Conservation (phyloP, 2,797 vertebrate genomes). For the Myiotriccus ornatus region DNA sequence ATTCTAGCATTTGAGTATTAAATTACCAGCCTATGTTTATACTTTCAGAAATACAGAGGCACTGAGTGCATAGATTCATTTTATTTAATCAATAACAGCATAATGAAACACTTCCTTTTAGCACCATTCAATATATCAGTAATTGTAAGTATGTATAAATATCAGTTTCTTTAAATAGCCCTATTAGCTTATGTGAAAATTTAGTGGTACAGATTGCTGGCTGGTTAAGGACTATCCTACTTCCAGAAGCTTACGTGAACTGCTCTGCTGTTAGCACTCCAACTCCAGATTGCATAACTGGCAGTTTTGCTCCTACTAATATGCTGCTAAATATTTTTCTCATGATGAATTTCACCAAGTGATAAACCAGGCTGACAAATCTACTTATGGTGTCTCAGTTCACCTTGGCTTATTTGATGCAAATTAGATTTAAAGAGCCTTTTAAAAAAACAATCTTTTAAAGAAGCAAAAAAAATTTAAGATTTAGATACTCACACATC, state of each 20-base stretch:
- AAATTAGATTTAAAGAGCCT: background rate
- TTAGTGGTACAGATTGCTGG: background rate
- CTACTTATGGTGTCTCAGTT: background rate
- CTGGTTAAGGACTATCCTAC: background rate
- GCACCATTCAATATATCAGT: background rate
- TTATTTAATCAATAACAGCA: background rate
- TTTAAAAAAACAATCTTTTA: background rate
- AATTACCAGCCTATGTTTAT: background rate
- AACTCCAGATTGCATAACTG: slow-evolving; percentile 16
- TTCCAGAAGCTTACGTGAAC: slow-evolving; percentile 29
- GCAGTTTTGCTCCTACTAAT: slow-evolving; percentile 52
- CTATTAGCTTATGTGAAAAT: background rate
- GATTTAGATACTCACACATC: background rate
- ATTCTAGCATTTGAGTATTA: background rate
- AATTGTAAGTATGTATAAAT: background rate
- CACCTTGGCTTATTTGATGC: background rate
- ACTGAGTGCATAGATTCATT: background rate
- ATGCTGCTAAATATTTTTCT: slow-evolving; percentile 52
- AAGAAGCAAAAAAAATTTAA: background rate
- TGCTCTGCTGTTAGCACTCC: slow-evolving; percentile 8
- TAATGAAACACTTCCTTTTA: background rate
- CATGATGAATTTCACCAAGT: slow-evolving; percentile 45
- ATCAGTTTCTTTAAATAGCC: background rate
- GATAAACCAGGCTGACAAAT: slow-evolving; percentile 38
- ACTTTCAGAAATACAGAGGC: background rate